These are phyloP conservation scores for Enteromius thamalakanensis DNA, from an alignment of 2,797 vertebrate genomes.

Conservation along the genomic window DNA sequence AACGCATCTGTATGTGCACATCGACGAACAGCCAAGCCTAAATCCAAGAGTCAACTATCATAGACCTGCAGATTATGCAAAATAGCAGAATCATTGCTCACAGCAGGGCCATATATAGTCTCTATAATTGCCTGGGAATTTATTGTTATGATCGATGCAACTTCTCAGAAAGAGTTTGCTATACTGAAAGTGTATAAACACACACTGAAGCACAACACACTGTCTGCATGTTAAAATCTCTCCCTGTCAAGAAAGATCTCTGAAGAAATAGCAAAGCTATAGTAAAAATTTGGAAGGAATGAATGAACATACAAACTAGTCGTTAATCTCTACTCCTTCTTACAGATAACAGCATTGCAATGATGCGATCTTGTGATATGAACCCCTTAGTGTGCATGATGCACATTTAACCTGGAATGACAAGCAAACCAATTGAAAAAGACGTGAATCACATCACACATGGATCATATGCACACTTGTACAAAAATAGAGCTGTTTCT, in stretches of 20 bases:
- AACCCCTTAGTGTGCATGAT: neutral
- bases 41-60: neutral
- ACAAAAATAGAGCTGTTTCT: slow-evolving; percentile 13
- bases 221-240: neutral
- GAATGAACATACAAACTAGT: neutral
- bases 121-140: neutral
- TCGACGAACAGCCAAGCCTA: neutral
- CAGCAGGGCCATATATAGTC: neutral
- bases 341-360: neutral
- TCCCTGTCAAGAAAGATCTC: neutral
- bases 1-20: neutral
- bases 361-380: neutral
- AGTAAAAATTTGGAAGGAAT: neutral
- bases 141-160: neutral
- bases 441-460: slow-evolving; percentile 10
- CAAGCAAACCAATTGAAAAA: slow-evolving; percentile 16
- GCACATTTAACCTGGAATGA: slow-evolving; percentile 13
- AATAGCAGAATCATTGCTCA: neutral
- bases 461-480: neutral
- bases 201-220: neutral
- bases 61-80: slow-evolving; percentile 4
- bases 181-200: neutral
- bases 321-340: neutral
- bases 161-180: neutral
- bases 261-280: neutral